Percentiles rank a stretch among this genome's conserved stretches.
Conservation (phyloP, 2,797 vertebrate genomes). For the Argentina silus region DNA sequence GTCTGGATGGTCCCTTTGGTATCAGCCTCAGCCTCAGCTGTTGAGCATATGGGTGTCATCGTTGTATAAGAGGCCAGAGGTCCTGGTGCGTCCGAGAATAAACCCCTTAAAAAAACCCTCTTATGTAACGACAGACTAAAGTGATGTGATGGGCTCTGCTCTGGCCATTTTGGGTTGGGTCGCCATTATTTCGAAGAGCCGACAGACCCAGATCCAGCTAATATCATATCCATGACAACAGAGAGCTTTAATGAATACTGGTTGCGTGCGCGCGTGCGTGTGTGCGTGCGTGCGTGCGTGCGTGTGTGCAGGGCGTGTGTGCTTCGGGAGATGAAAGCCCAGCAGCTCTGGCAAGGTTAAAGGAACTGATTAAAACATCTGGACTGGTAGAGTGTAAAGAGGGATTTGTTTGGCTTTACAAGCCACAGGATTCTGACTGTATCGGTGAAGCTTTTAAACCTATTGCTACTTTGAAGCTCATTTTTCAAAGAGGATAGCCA, state of each 20-base stretch:
- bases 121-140: constrained; percentile 12
- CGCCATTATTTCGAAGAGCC: constrained; percentile 15
- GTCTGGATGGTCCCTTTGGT: too few relatives aligned
- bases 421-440: constrained; percentile 16
- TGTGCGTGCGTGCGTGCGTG: neutral
- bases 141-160: constrained; percentile 4
- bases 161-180: constrained; percentile 4
- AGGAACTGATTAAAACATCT: constrained; percentile 15
- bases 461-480: neutral
- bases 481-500: neutral
- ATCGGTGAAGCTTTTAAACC: constrained; percentile 1
- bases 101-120: neutral
- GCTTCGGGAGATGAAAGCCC: constrained; percentile 9
- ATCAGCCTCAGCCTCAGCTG: too few relatives aligned
- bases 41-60: neutral
- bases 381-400: neutral
- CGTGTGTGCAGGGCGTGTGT: neutral
- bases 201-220: neutral
- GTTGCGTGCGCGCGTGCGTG: neutral
- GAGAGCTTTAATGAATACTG: constrained; percentile 2
- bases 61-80: neutral
- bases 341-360: constrained; percentile 30
- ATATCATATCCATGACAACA: constrained; percentile 5
- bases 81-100: neutral
- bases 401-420: constrained; percentile 14